These are phyloP conservation scores for Nomada fabriciana DNA, from an alignment of 2,888 invertebrate genomes.

Conservation along the genomic window DNA sequence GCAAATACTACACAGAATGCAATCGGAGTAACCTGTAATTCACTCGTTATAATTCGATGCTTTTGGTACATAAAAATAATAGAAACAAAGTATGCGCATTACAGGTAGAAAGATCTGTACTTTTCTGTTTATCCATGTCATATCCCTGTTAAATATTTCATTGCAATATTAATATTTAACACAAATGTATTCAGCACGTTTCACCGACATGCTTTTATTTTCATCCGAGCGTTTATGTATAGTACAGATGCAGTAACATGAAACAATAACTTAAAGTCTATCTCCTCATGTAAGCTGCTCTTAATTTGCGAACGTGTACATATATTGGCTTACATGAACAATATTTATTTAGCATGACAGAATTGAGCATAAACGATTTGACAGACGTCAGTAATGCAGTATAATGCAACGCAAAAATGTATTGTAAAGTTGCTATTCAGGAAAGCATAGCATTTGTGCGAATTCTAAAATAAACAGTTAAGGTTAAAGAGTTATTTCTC, in stretches of 20 bases:
- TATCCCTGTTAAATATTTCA: conserved; percentile 12
- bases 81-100: not conserved
- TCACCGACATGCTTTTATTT: conserved; percentile 21
- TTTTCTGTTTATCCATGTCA: conserved; percentile 29
- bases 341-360: conserved; percentile 5
- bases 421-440: not conserved
- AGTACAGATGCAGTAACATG: not conserved
- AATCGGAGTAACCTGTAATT: conserved; percentile 28
- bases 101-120: conserved; percentile 2
- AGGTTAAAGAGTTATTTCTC: conserved; percentile 8
- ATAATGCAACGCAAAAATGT: conserved; percentile 8
- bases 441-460: not conserved
- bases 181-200: not conserved
- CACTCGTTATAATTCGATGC: not conserved
- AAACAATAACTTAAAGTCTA: conserved; percentile 30
- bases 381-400: conserved; percentile 15
- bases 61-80: conserved; percentile 5
- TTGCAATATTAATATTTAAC: not conserved
- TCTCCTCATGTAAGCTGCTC: conserved; percentile 30
- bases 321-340: conserved; percentile 23
- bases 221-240: conserved; percentile 5
- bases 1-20: not conserved
- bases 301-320: no score
- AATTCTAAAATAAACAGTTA: conserved; percentile 11
- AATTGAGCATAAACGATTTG: conserved; percentile 5